These are phyloP conservation scores for Coleophora deauratella DNA, from an alignment of 2,888 invertebrate genomes.

Conservation along the genomic window DNA sequence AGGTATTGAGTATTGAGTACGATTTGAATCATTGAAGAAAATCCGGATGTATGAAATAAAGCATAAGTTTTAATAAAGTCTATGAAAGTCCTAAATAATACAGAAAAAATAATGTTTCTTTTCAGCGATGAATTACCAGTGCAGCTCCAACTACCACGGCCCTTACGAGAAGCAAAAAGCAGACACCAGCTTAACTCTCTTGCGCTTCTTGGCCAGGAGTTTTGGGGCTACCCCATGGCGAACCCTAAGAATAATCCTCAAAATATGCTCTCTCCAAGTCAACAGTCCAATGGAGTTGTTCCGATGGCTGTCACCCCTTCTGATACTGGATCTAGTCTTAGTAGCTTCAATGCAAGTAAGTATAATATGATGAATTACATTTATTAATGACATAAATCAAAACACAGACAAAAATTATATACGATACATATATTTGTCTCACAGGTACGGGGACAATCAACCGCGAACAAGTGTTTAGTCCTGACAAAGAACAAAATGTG, in stretches of 20 bases:
- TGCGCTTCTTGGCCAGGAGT: conserved; percentile 91
- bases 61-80: too few relatives aligned
- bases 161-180: conserved; percentile 90
- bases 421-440: too few relatives aligned
- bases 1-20: too few relatives aligned
- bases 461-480: conserved; percentile 49
- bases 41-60: too few relatives aligned
- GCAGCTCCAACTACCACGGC: conserved; percentile 87
- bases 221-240: conserved; percentile 88
- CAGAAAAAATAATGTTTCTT: too few relatives aligned
- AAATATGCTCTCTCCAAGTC: conserved; percentile 51
- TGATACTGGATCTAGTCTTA: conserved; percentile 82
- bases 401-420: too few relatives aligned
- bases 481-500: conserved; percentile 76
- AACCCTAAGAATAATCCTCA: conserved; percentile 76
- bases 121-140: conserved; percentile 93
- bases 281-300: conserved; percentile 46
- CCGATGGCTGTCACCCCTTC: conserved; percentile 75
- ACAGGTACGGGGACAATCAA: conserved; percentile 56
- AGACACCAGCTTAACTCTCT: conserved; percentile 92
- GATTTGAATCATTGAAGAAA: too few relatives aligned
- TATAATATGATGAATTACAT: conserved; percentile 7
- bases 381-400: too few relatives aligned
- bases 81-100: too few relatives aligned
- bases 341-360: conserved; percentile 80